A percentile compares a stretch with the other conserved stretches of the same genome.
These are phyloP conservation scores for Gallirallus australis DNA, from an alignment of 2,797 vertebrate species.

Conservation along the genomic window DNA sequence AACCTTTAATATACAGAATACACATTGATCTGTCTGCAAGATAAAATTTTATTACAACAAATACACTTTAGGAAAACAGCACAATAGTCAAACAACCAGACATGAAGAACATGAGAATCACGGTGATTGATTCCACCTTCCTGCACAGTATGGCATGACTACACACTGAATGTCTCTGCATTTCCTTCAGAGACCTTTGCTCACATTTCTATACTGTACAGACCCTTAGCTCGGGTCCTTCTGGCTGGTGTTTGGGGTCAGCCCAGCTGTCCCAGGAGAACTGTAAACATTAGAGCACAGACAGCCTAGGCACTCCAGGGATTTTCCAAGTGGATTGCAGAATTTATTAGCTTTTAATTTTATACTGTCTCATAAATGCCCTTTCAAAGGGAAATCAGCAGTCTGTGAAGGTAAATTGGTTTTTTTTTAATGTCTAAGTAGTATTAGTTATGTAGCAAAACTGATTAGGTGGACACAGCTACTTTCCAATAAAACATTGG, in stretches of 20 bases:
- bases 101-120: background rate
- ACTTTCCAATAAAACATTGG: background rate
- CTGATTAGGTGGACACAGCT: background rate
- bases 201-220: background rate
- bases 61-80: background rate
- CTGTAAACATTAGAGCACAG: background rate
- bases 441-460: conserved; percentile 27
- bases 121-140: background rate
- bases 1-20: background rate
- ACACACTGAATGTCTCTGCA: background rate
- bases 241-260: background rate
- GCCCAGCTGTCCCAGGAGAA: background rate
- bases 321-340: conserved; percentile 34
- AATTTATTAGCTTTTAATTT: conserved; percentile 63
- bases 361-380: conserved; percentile 31
- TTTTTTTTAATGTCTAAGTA: background rate
- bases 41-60: background rate
- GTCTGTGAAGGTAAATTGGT: conserved; percentile 25
- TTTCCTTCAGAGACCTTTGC: background rate
- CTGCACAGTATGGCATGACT: background rate
- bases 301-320: background rate
- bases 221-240: background rate
- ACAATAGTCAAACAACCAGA: background rate
- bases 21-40: background rate
- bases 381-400: conserved; percentile 46